Evolutionary conservation across 1,140 invertebrate genomes (phyloP).

Genomic region (Brachionus sp.): DNA sequence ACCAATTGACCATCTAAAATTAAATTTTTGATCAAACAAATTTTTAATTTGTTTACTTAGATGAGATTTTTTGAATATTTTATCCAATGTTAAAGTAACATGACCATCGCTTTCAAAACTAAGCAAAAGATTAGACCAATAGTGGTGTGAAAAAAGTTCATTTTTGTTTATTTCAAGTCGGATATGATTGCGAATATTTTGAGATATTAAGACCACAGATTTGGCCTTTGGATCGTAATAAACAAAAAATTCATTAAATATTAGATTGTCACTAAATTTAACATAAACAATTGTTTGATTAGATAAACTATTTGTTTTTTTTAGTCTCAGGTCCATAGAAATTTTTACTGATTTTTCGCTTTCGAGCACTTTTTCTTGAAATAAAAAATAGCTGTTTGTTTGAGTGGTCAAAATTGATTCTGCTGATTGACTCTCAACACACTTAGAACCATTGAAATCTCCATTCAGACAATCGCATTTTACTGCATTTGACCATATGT

Average conservation of each 20-base stretch:
- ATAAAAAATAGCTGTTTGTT: background rate
- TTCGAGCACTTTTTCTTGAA: constrained; percentile 6
- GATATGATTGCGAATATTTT: background rate
- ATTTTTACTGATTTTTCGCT: background rate
- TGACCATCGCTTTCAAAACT: background rate
- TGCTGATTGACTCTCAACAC: background rate
- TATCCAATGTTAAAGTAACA: background rate
- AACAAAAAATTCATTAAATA: constrained; percentile 21
- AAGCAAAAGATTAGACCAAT: background rate
- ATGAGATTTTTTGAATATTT: background rate
- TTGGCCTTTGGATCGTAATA: background rate
- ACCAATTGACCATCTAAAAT: constrained; percentile 18
- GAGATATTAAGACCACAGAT: background rate
- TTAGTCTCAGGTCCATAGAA: background rate
- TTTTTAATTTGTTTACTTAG: background rate
- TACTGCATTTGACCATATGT: background rate
- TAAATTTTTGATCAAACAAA: constrained; percentile 7
- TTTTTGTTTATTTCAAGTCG: background rate
- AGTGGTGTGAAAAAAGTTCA: background rate
- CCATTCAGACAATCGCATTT: constrained; percentile 18
- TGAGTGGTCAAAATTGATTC: background rate
- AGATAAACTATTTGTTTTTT: background rate
- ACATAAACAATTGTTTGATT: constrained; percentile 9
- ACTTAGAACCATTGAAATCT: background rate
- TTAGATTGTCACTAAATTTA: constrained; percentile 12